Conservation (phyloP, 2,888 invertebrate species). For the Leucoptera coffeella region DNA sequence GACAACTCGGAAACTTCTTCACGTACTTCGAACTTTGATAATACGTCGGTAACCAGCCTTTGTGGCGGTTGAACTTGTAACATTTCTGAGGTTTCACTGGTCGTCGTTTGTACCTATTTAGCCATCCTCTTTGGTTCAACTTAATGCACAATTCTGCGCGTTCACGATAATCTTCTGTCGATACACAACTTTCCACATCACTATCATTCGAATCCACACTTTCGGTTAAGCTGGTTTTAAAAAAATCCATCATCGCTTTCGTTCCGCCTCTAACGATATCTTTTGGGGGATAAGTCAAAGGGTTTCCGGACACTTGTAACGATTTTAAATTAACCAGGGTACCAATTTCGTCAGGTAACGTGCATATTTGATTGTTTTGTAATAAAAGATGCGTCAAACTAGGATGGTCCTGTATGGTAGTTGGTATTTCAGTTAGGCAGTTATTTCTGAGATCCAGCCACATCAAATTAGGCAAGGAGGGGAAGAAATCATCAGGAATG, state of each 20-base stretch:
- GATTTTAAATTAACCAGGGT: slow-evolving; percentile 53
- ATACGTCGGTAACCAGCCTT: slow-evolving; percentile 14
- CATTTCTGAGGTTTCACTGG: too few relatives aligned
- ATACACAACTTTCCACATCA: too few relatives aligned
- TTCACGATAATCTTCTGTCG: slow-evolving; percentile 18
- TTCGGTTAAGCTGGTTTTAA: too few relatives aligned
- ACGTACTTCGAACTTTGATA: slow-evolving; percentile 37
- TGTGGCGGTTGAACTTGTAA: slow-evolving; percentile 10
- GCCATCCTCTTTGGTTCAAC: too few relatives aligned
- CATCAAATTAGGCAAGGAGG: slow-evolving; percentile 42
- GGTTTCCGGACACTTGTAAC: slow-evolving; percentile 57
- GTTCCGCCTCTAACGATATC: slow-evolving; percentile 49
- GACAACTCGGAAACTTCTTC: slow-evolving; percentile 11
- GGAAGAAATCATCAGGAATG: slow-evolving; percentile 56
- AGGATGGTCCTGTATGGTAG: slow-evolving; percentile 48
- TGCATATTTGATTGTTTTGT: slow-evolving; percentile 55
- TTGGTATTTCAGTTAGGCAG: slow-evolving; percentile 46
- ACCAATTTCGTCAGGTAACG: slow-evolving; percentile 58
- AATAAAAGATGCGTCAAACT: slow-evolving; percentile 57
- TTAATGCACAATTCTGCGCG: too few relatives aligned
- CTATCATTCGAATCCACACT: too few relatives aligned
- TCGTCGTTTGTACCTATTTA: too few relatives aligned
- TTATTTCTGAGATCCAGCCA: slow-evolving; percentile 65
- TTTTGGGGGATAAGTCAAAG: slow-evolving; percentile 50
- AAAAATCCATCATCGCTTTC: too few relatives aligned